phyloP scores from a whole-genome alignment of 2,797 vertebrate genomes.

The Rhinogobio ventralis region DNA sequence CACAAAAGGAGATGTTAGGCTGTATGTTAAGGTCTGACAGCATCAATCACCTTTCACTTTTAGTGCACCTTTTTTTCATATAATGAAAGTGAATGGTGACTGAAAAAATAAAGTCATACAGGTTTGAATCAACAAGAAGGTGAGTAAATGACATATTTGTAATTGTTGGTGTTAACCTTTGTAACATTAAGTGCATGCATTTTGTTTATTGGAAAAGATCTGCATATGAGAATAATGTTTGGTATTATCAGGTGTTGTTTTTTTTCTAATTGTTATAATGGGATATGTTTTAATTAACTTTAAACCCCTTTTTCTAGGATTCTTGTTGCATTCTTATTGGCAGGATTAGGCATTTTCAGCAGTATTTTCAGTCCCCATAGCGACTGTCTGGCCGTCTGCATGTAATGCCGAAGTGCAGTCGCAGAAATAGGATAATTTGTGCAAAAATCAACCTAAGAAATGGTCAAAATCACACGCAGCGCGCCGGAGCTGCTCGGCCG shows the following conservation, averaged over 20 bases:
- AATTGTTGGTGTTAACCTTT: neutral
- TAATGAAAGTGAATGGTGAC: slow-evolving; percentile 14
- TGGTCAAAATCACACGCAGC: slow-evolving; percentile 75
- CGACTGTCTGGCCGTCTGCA: slow-evolving; percentile 43
- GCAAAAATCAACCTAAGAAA: slow-evolving; percentile 56
- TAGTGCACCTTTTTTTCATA: neutral
- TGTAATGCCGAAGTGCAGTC: slow-evolving; percentile 27
- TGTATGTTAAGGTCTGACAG: slow-evolving; percentile 7
- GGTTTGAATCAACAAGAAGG: slow-evolving; percentile 24
- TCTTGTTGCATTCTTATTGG: slow-evolving; percentile 28
- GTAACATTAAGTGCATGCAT: neutral
- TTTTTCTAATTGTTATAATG: neutral
- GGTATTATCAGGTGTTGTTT: neutral
- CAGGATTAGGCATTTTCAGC: slow-evolving; percentile 42
- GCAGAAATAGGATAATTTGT: slow-evolving; percentile 54
- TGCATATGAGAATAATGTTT: neutral
- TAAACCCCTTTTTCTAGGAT: slow-evolving; percentile 30
- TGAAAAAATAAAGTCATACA: neutral
- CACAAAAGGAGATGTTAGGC: slow-evolving; percentile 21
- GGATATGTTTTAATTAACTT: slow-evolving; percentile 43
- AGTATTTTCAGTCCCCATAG: slow-evolving; percentile 29
- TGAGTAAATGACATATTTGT: slow-evolving; percentile 21
- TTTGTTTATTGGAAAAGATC: neutral
- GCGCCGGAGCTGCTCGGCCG: slow-evolving; percentile 73
- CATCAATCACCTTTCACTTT: neutral